These are phyloP conservation scores for Amphiduros pacificus DNA, from an alignment of 2,888 invertebrate genomes.

Conservation along the genomic window DNA sequence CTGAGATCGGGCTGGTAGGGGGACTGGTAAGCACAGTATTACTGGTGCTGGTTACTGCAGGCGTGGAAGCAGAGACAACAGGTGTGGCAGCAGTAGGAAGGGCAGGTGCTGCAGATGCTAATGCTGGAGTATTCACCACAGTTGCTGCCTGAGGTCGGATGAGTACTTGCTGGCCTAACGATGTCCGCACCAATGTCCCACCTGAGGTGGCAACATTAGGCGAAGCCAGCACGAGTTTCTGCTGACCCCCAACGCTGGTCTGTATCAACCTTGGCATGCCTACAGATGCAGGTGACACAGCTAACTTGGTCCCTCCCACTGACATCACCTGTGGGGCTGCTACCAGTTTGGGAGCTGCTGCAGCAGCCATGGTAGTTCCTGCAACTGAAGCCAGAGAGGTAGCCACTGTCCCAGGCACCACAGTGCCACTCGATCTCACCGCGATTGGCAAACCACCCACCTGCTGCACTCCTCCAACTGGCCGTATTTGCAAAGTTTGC, in stretches of 20 bases:
- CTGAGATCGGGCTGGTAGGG: not conserved
- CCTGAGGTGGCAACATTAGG: slow-evolving; percentile 18
- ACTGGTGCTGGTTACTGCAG: not conserved
- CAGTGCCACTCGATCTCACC: not conserved
- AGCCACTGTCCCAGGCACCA: slow-evolving; percentile 4
- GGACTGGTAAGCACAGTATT: not conserved
- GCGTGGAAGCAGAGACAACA: slow-evolving; percentile 3
- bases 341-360: slow-evolving; percentile 4
- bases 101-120: slow-evolving; percentile 24
- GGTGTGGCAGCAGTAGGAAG: slow-evolving; percentile 18
- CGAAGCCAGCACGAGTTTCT: slow-evolving; percentile 2
- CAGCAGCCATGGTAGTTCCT: slow-evolving; percentile 2
- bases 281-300: too few species aligned
- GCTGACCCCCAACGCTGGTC: slow-evolving; percentile 2
- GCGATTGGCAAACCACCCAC: not conserved
- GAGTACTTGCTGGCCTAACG: slow-evolving; percentile 18
- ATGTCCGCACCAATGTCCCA: slow-evolving; percentile 17
- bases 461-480: not conserved
- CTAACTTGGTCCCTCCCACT: too few species aligned
- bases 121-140: not conserved
- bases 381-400: slow-evolving; percentile 33
- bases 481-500: not conserved
- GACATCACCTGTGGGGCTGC: slow-evolving; percentile 1
- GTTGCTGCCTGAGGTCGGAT: not conserved
- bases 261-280: too few species aligned